phyloP scores from a whole-genome alignment of 2,113 vertebrate genomes.

The Choloepus hoffmanni region DNA sequence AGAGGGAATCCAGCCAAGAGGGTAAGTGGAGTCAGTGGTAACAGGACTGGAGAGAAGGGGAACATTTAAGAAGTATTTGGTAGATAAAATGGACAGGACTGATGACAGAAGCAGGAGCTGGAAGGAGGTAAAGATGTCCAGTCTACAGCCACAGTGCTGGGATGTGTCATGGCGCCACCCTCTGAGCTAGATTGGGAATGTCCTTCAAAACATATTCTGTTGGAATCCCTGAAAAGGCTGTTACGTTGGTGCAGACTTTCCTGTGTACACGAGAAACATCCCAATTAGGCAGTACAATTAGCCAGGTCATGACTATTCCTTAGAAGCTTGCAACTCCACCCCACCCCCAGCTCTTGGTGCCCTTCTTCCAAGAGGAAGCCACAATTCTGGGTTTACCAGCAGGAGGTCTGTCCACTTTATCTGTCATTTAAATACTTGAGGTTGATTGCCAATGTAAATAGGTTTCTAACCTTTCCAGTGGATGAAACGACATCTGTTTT shows the following conservation, averaged over 20 bases:
- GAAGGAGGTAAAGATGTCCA: not conserved
- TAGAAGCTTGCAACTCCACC: not conserved
- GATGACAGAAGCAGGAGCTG: not conserved
- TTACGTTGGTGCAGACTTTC: rapidly evolving
- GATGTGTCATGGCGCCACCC: not conserved
- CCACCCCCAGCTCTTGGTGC: not conserved
- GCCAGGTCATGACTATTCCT: not conserved
- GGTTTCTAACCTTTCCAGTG: conserved; percentile 85
- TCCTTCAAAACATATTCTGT: not conserved
- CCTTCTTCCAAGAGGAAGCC: not conserved
- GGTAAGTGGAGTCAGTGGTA: not conserved
- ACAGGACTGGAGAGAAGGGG: not conserved
- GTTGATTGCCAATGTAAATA: conserved; percentile 84
- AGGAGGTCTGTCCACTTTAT: conserved; percentile 70
- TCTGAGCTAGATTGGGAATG: not conserved
- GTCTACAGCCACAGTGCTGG: not conserved
- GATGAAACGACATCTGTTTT: conserved; percentile 86
- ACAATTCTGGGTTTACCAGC: not conserved
- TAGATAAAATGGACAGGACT: not conserved
- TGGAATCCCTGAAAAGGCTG: not conserved
- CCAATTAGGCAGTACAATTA: not conserved
- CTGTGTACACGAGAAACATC: not conserved
- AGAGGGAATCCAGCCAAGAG: not conserved
- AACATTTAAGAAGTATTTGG: not conserved
- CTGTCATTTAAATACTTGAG: conserved; percentile 81